A percentile compares a stretch with the other conserved stretches of the same genome.
Evolutionary conservation across 30 jellyfish, hydroid and myxozoan genomes (phyloP).

Genomic region (Hydra vulgaris): DNA sequence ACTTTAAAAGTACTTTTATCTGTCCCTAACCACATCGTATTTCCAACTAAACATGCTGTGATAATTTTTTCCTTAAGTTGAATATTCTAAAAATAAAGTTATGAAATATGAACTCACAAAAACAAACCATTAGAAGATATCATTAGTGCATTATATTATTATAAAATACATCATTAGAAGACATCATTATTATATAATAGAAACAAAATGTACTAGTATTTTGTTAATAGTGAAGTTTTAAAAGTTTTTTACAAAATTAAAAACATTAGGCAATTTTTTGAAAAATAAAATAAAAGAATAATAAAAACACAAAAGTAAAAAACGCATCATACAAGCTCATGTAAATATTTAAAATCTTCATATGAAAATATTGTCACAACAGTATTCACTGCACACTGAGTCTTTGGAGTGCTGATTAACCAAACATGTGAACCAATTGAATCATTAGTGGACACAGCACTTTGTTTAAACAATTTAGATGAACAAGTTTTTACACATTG

Average conservation of each 20-base stretch:
- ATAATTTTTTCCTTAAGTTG: conserved; percentile 33
- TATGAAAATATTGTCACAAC: conserved; percentile 55
- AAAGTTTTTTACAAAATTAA: too few species aligned
- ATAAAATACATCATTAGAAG: too few species aligned
- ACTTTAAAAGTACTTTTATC: conserved; percentile 57
- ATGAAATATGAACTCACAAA: neutral
- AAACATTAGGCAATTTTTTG: too few species aligned
- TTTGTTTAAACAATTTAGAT: conserved; percentile 5
- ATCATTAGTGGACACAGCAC: conserved; percentile 37
- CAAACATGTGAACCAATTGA: conserved; percentile 76
- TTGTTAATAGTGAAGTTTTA: too few species aligned
- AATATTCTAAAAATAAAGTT: conserved; percentile 28
- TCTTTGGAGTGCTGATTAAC: conserved; percentile 40
- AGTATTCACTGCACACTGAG: conserved; percentile 15
- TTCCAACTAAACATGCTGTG: conserved; percentile 76
- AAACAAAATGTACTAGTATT: too few species aligned
- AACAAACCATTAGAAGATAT: too few species aligned
- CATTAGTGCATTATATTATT: too few species aligned
- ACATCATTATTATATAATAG: too few species aligned
- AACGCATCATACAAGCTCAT: conserved; percentile 35
- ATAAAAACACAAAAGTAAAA: too few species aligned
- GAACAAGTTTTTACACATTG: conserved; percentile 46
- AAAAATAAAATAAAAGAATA: neutral
- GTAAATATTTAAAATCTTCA: conserved; percentile 51
- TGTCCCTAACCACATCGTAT: conserved; percentile 82